Base-by-base conservation (phyloP, 1,140 invertebrate species). In the Agrilus planipennis region DNA sequence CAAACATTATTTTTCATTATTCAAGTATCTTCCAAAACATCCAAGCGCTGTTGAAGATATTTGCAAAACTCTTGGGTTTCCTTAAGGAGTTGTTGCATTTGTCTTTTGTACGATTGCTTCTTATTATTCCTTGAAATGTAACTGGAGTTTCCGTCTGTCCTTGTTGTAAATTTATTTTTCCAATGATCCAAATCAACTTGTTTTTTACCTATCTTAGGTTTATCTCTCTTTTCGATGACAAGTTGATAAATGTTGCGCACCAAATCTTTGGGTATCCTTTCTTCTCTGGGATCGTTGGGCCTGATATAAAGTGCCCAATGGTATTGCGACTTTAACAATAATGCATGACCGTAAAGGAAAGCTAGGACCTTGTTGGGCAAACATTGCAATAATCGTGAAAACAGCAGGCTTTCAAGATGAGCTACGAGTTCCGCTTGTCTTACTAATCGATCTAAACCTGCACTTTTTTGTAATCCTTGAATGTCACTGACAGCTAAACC, bases 401-500 rank as follows among this genome's bases (percentile, higher is more conserved):
- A 88, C 29, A 89, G 66, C 67, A 88, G 75, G 37, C 75, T 79
- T 56, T 89, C 84, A 16, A 89, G 60, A 45, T 85, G 76, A 0
- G 81, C 80, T 1, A 88, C 79, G 14, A 88, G 55, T 50, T 86
- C 77, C 1, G 84, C 82, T 61, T 81, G 79, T 3, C 84, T 69
- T n/a, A 87, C 78, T 18, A 89, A 53, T 23, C 84, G 67, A 53
- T 86, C 82, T 12, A 88, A 57, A 1, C 81, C 81, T 1, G 84
- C 84, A 44, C 81, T 84, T 53, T 81, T 78, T 63, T 84, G 80
- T 41, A 89, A 62, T n/a, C 84, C 83, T 63, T 81, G 70, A 30
- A 87, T 86, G 57, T 89, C 84, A 45, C 79, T 85, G 12, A 89
- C 84, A 14, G 84, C 84, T 27, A 89, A 65, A 56, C 84, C 84